Evolutionary conservation across 2,888 invertebrate genomes (phyloP), one percentile per base, ranked within the genome.

Genomic region (Heliconius aoede): DNA sequence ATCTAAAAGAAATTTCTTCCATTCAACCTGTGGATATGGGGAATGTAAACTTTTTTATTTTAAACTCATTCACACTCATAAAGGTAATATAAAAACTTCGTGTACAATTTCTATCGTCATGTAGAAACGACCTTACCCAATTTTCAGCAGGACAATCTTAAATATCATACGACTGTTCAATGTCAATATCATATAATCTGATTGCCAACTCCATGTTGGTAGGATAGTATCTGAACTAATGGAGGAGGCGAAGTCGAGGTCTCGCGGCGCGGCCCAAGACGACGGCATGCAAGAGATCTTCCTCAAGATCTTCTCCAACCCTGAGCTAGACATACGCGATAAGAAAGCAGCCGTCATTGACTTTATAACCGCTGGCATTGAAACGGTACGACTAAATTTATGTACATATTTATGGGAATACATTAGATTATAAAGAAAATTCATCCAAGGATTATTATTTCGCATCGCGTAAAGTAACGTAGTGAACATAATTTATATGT

Each of bases 271-370:
- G 26, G 93, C 92, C 2, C 91, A 93, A 15, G 95, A 95, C 80
- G 96, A 96, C 78, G 94, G 91, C 71, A 95, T 96, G 84, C 95
- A 96, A 79, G 96, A 96, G 83, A 96, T 98, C 71, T 97, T 98
- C 85, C 95, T 96, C 76, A 96, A 96, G 76, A 97, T 98, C 78
- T 90, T 98, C 67, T 95, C 95, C 61, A 96, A 97, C 67, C 95
- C 96, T 40, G 95, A 95, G 78, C 91, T 98, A 65, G 97, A 98
- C 84, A 95, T 96, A 84, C 94, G 96, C 72, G 98, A 98, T 86
- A 97, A 98, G 89, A 97, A 97, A 85, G 97, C 97, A 0, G 97
- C 97, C 0, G 96, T 98, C 73, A 97, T 98, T 65, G 98, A 98
- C 90, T 97, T 98, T 84, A 96, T 98, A 83, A 97, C 97, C 11